These are phyloP conservation scores for Clupea harengus DNA, from an alignment of 2,113 vertebrate genomes.

Conservation along the genomic window DNA sequence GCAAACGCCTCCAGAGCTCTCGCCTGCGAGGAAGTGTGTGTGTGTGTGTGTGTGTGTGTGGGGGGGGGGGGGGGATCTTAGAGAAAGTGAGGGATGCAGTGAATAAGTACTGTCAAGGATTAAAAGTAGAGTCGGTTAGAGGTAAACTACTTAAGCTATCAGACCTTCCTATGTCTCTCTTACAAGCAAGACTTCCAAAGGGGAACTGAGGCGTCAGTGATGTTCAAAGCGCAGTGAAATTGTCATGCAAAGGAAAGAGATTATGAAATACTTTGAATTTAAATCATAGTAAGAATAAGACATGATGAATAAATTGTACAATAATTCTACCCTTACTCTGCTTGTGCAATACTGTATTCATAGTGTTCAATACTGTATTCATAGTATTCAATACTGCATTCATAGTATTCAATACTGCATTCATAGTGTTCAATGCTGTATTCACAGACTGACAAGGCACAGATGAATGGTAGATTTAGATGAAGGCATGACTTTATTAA, in stretches of 20 bases:
- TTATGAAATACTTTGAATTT: too few species aligned
- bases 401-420: neutral
- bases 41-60: too few species aligned
- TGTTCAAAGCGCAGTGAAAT: neutral
- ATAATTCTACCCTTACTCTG: too few species aligned
- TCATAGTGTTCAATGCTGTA: neutral
- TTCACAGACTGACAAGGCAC: too few species aligned
- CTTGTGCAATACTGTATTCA: too few species aligned
- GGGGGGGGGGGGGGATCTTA: neutral
- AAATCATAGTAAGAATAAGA: neutral
- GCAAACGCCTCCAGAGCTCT: neutral
- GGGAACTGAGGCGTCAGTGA: neutral
- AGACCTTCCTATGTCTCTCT: neutral
- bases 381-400: too few species aligned
- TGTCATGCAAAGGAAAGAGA: too few species aligned
- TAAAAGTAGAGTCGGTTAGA: neutral
- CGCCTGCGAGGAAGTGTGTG: too few species aligned
- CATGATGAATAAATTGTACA: neutral
- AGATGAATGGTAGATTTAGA: neutral
- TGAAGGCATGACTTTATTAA: too few species aligned
- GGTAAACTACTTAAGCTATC: neutral
- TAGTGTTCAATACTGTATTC: too few species aligned
- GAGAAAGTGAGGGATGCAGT: neutral
- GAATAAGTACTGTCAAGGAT: neutral
- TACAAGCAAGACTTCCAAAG: neutral